Base-by-base conservation (phyloP, 2,888 invertebrate genomes). In the Sarcophaga caerulescens region DNA sequence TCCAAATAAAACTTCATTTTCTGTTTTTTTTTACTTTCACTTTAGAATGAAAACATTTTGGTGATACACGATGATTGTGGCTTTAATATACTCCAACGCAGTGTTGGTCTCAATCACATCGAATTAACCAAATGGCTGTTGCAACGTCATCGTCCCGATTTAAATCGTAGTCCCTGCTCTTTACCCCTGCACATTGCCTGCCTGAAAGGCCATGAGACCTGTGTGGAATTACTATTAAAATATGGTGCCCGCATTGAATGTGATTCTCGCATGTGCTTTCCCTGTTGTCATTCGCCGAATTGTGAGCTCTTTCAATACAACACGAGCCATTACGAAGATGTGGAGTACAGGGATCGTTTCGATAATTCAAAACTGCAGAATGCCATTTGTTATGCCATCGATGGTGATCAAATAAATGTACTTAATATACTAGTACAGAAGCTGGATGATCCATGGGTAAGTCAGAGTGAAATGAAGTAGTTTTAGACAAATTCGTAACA, bases 151-250 rank as follows among this genome's bases (percentile, higher is more conserved):
- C 94, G 94, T 65, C 94, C 94, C 8, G 96, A 96, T 91, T 94
- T 95, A 3, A 96, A 96, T 92, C 93, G 95, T 23, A 95, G 95
- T 87, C 95, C 95, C n/a, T 96, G 96, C 91, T 96, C 96, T 88
- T 93, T 96, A 74, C 96, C 96, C 2, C 93, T 96, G 73, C 96
- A 96, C 91, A 95, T 96, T 82, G 96, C 96, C 21, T 96, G 96
- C 87, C 93, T 95, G 57, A 95, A 95, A 90, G 96, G 96, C 19
- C 95, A 96, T 90, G 95, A 95, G 89, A 95, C 96, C 88, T 95
- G 96, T 89, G 95, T 96, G 17, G 95, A 96, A 90, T 90, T 96
- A 62, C 91, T 96, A 57, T 90, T 96, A 75, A 95, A 95, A 89
- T 95, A 96, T 92, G 96, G 96, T 25, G 96, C 96, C 8, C 94